Evolutionary conservation across 2,888 invertebrate species (phyloP), one percentile per base, ranked within the genome.

Genomic region (Eledona agricola): DNA sequence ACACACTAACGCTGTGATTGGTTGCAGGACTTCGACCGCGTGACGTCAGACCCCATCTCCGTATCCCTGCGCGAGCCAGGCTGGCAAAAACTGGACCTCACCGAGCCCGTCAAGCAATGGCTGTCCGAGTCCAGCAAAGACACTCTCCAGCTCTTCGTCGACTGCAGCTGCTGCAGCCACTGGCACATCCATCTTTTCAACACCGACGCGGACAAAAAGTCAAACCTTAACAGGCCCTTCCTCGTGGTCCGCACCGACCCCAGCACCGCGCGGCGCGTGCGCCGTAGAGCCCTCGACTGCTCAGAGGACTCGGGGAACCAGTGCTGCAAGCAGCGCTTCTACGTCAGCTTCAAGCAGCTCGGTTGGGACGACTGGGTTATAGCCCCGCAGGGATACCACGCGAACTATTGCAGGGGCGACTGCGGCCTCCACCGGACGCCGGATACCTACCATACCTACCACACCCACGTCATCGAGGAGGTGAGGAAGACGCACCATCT

Each of bases 361-460:
- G 93, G 93, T 64, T 95, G 94, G 95, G 92, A 93, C 78, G 93
- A 94, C 79, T 94, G 93, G 93, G 93, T 94, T 72, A 90, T 93
- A 40, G 72, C 72, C 2, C 72, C 72, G 10, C 67, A 69, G 49
- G 72, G 69, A 63, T 95, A 95, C 80, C 91, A 90, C 78, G 94
- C 95, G 52, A 95, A 95, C 78, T 94, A 93, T 78, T 95, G 95
- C 79, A 85, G 90, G 69, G 95, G 95, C 60, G 90, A 90, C 72
- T 95, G 95, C 78, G 88, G 88, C 26, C 81, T 84, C 4, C 87
- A 85, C 69, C 83, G 89, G 51, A 89, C 89, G 31, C 89, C 89
- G 15, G 90, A 90, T 73, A 87, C 91, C 50, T 90, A 88, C 80
- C 86, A 87, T 74, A 90, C 88, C 72, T 91, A 92, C 79, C 90